phyloP scores from a whole-genome alignment of 2,113 vertebrate genomes.

The Crotalus viridis region DNA sequence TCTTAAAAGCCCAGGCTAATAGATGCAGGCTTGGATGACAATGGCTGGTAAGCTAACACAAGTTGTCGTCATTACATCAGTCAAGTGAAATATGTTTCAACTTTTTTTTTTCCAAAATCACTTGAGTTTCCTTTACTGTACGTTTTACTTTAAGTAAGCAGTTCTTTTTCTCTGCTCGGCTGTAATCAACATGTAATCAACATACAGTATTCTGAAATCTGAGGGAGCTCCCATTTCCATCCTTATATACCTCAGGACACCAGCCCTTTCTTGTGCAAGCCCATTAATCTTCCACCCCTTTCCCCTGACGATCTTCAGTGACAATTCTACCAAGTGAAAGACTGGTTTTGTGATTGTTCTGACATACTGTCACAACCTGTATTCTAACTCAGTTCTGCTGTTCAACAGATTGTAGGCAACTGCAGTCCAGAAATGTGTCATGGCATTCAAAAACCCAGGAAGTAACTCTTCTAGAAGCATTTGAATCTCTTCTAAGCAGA shows the following conservation, averaged over 20 bases:
- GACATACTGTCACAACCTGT: background rate
- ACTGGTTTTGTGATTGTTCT: background rate
- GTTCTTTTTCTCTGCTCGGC: background rate
- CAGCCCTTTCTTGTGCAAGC: background rate
- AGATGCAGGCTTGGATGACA: background rate
- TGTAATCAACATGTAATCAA: background rate
- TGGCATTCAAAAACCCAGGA: background rate
- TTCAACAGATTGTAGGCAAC: background rate
- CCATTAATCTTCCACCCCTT: background rate
- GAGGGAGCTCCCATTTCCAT: too few relatives aligned
- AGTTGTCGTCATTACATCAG: background rate
- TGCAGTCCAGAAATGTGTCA: background rate
- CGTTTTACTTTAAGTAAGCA: background rate
- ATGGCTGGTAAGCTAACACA: background rate
- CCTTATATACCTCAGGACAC: background rate
- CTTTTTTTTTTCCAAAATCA: background rate
- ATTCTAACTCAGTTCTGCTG: background rate
- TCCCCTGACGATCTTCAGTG: background rate
- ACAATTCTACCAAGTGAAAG: background rate
- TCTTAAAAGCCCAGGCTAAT: background rate
- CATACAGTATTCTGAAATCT: background rate
- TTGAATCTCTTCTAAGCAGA: background rate
- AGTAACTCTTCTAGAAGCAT: background rate
- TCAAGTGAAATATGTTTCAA: background rate
- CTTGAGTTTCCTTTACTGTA: background rate